Evolutionary conservation across 2,797 vertebrate genomes (phyloP).

Genomic region (Thripadectes ignobilis): DNA sequence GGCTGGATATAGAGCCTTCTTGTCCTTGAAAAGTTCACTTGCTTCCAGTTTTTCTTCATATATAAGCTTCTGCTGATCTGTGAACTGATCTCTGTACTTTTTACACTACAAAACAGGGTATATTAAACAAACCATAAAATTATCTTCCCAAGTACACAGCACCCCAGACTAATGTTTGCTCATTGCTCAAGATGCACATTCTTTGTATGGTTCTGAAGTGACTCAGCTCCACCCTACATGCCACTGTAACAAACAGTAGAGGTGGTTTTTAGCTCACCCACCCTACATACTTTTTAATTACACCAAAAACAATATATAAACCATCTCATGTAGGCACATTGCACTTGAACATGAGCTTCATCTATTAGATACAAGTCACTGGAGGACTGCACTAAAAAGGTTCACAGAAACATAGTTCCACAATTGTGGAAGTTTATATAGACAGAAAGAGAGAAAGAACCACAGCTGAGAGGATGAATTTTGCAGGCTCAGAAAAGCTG

Average conservation of each 20-base stretch:
- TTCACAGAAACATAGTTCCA: neutral
- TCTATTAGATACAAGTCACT: neutral
- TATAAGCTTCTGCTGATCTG: conserved; percentile 90
- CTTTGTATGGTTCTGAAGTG: conserved; percentile 30
- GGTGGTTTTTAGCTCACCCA: neutral
- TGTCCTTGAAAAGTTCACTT: conserved; percentile 97
- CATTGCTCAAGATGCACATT: conserved; percentile 50
- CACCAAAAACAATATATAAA: neutral
- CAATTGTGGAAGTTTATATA: neutral
- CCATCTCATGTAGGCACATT: neutral
- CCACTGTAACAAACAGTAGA: neutral
- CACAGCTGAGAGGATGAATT: neutral
- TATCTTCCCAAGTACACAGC: neutral
- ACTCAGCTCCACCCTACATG: neutral
- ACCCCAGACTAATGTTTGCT: neutral
- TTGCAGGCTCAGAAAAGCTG: neutral
- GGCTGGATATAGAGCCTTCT: conserved; percentile 94
- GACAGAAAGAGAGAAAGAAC: neutral
- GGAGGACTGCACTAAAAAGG: neutral
- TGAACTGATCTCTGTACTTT: conserved; percentile 94
- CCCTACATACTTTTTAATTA: neutral
- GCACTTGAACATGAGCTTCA: neutral
- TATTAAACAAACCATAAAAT: conserved; percentile 7
- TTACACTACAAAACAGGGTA: conserved; percentile 85
- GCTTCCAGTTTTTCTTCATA: conserved; percentile 98